phyloP scores from a whole-genome alignment of 2,888 invertebrate genomes.

The Dascillus cervinus region DNA sequence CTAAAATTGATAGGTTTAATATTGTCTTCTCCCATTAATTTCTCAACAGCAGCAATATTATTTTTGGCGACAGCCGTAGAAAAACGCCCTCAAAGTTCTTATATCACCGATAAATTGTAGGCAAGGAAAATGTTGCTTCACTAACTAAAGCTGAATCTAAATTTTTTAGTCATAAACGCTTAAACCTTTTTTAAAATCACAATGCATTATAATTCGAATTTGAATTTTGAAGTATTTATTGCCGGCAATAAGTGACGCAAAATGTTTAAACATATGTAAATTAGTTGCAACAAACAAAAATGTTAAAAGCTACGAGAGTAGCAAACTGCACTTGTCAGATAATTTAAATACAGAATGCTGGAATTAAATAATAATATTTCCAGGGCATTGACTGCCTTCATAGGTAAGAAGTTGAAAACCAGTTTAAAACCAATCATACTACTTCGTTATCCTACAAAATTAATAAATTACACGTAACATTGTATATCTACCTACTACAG shows the following conservation, averaged over 20 bases:
- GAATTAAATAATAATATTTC: conserved; percentile 38
- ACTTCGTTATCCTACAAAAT: conserved; percentile 36
- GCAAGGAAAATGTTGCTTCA: too few species aligned
- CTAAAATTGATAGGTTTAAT: too few species aligned
- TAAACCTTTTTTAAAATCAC: too few species aligned
- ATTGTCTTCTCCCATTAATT: too few species aligned
- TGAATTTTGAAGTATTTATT: too few species aligned
- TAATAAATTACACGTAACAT: conserved; percentile 33
- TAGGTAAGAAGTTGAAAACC: conserved; percentile 32
- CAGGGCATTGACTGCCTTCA: conserved; percentile 36
- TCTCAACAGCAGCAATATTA: too few species aligned
- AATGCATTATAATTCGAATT: too few species aligned
- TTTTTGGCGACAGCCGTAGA: too few species aligned
- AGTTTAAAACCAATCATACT: conserved; percentile 31
- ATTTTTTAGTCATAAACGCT: too few species aligned
- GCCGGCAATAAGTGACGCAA: conserved; percentile 25
- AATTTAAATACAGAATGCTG: conserved; percentile 36
- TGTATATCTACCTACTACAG: conserved; percentile 23
- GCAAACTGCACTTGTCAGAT: conserved; percentile 31
- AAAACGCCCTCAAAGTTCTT: too few species aligned
- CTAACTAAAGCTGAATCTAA: too few species aligned
- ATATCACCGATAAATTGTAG: too few species aligned
- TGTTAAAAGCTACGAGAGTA: conserved; percentile 11
- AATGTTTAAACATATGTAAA: conserved; percentile 24
- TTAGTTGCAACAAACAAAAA: conserved; percentile 12